Percentiles rank a stretch among this genome's conserved stretches.
These are phyloP conservation scores for Rutpela maculata DNA, from an alignment of 2,888 invertebrate genomes.

Conservation along the genomic window DNA sequence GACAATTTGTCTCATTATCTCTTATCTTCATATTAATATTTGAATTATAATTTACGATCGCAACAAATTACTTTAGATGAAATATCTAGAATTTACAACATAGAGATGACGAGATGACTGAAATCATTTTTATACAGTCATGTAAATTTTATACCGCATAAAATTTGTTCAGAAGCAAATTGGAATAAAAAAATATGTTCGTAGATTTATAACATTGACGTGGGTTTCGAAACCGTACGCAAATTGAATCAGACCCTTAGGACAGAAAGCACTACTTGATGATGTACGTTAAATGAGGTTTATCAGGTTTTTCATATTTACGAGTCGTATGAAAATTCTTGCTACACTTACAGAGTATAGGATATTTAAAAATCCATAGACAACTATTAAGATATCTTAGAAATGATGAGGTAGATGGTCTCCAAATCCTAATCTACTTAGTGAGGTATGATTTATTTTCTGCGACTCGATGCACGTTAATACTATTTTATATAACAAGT, in stretches of 20 bases:
- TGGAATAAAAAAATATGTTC: background rate
- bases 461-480: no score
- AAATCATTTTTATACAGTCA: background rate
- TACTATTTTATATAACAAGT: no score
- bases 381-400: no score
- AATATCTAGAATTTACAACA: background rate
- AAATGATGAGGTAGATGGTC: no score
- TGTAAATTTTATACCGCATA: background rate
- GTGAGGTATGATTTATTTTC: no score
- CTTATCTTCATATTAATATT: background rate
- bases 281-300: background rate
- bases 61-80: background rate
- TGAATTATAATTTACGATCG: background rate
- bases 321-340: background rate
- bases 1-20: background rate
- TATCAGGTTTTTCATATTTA: background rate
- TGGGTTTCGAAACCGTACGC: background rate
- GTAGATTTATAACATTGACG: background rate
- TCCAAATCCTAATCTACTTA: no score
- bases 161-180: conserved; percentile 1
- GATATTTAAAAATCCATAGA: no score
- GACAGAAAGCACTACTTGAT: background rate
- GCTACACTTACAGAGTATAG: background rate
- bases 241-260: background rate
- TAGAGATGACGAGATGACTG: background rate